A percentile compares a stretch with the other conserved stretches of the same genome.
Conservation (phyloP, 2,888 invertebrate species). For the Pollenia labialis region DNA sequence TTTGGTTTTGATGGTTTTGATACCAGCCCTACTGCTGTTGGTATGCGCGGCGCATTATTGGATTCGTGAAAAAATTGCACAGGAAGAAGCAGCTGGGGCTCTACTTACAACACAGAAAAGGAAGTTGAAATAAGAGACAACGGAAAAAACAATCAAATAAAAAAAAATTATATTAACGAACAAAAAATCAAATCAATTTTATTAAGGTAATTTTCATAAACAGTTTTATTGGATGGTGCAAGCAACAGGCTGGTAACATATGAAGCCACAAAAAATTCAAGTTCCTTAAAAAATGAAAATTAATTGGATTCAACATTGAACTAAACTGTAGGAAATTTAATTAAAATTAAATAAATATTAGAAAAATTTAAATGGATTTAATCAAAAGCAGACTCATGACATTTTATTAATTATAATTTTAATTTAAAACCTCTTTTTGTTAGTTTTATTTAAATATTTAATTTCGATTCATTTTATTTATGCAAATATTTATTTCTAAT, state of each 20-base stretch:
- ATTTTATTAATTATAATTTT: too few relatives aligned
- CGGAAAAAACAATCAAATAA: not conserved
- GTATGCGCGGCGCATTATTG: slow-evolving; percentile 88
- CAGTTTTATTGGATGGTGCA: not conserved
- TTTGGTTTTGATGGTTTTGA: slow-evolving; percentile 90
- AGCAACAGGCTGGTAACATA: not conserved
- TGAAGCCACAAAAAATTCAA: too few relatives aligned
- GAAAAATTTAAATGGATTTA: too few relatives aligned
- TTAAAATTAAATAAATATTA: too few relatives aligned
- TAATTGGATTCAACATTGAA: too few relatives aligned
- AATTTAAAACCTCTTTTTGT: too few relatives aligned
- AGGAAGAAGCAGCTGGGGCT: slow-evolving; percentile 79
- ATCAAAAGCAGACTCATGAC: too few relatives aligned
- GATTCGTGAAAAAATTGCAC: slow-evolving; percentile 85
- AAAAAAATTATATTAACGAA: not conserved
- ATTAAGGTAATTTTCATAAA: slow-evolving; percentile 28
- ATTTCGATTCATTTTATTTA: too few relatives aligned
- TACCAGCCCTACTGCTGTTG: slow-evolving; percentile 89
- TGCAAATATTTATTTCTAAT: too few relatives aligned
- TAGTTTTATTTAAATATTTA: too few relatives aligned
- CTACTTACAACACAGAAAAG: slow-evolving; percentile 37
- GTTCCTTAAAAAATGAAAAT: too few relatives aligned
- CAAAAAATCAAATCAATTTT: slow-evolving; percentile 9
- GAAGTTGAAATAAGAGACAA: slow-evolving; percentile 32
- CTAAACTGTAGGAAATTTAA: too few relatives aligned